A percentile compares a stretch with the other conserved stretches of the same genome.
phyloP scores from a whole-genome alignment of 2,888 invertebrate species.

The Isoperla grammatica region DNA sequence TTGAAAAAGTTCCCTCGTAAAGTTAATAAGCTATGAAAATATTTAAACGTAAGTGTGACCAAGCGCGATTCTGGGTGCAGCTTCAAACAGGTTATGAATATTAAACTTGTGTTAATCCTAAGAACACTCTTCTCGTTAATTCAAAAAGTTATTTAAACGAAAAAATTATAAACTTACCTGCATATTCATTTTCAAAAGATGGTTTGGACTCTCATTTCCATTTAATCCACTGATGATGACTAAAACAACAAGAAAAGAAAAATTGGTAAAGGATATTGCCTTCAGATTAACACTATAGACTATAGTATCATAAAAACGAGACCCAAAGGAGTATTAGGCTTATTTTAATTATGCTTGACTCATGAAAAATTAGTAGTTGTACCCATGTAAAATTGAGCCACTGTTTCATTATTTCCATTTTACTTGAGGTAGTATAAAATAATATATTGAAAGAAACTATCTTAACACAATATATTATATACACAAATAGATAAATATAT shows the following conservation, averaged over 20 bases:
- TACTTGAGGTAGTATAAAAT: too few species aligned
- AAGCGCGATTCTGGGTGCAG: neutral
- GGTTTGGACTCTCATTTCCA: neutral
- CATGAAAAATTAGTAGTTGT: too few species aligned
- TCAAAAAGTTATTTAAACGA: slow-evolving; percentile 3
- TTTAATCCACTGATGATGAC: neutral
- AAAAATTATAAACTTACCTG: neutral
- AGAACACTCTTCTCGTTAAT: slow-evolving; percentile 9
- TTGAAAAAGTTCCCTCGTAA: slow-evolving; percentile 11
- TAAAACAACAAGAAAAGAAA: neutral
- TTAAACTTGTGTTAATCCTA: slow-evolving; percentile 13
- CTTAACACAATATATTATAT: too few species aligned
- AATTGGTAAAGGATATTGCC: too few species aligned
- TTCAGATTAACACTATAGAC: too few species aligned
- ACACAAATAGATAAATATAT: too few species aligned
- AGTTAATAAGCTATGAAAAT: slow-evolving; percentile 15
- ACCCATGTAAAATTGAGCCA: too few species aligned
- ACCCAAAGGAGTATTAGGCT: too few species aligned
- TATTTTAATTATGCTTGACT: too few species aligned
- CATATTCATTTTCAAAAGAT: neutral
- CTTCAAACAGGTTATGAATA: slow-evolving; percentile 13
- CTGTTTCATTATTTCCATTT: too few species aligned
- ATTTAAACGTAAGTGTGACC: slow-evolving; percentile 12
- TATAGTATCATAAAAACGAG: too few species aligned
- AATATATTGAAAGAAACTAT: too few species aligned